phyloP scores from a whole-genome alignment of 2,797 vertebrate species.

The Rhinophrynus dorsalis region DNA sequence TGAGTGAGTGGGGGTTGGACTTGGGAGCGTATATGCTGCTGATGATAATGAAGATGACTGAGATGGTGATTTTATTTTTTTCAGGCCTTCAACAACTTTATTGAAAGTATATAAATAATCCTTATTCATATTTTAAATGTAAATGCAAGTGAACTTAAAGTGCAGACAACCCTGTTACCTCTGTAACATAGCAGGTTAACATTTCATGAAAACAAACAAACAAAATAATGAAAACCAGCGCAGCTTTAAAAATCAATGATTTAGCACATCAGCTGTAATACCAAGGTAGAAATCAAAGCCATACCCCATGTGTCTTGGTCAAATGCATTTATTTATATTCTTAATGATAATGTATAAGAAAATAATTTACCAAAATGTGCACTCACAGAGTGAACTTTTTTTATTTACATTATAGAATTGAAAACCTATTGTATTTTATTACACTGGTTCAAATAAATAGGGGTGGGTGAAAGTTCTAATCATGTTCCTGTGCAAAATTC shows the following conservation, averaged over 20 bases:
- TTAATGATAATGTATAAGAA: slow-evolving; percentile 98
- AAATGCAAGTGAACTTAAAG: slow-evolving; percentile 98
- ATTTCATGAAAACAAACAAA: too few relatives aligned
- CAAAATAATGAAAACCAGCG: slow-evolving; percentile 53
- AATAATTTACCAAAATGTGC: slow-evolving; percentile 99
- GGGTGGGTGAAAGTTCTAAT: too few relatives aligned
- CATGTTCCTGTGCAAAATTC: too few relatives aligned
- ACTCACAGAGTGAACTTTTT: slow-evolving; percentile 99
- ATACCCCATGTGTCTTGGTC: slow-evolving; percentile 81
- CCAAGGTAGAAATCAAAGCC: slow-evolving; percentile 79
- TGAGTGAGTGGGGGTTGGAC: too few relatives aligned
- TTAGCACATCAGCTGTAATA: slow-evolving; percentile 81
- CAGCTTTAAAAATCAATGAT: slow-evolving; percentile 88
- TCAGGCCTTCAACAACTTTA: slow-evolving; percentile 97
- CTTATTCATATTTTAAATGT: slow-evolving; percentile 99
- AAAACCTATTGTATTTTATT: slow-evolving; percentile 88
- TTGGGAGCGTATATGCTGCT: too few relatives aligned
- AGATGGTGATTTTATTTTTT: too few relatives aligned
- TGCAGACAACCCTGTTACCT: slow-evolving; percentile 94
- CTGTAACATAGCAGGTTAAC: slow-evolving; percentile 92
- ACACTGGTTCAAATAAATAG: slow-evolving; percentile 81
- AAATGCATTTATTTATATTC: slow-evolving; percentile 86
- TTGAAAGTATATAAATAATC: slow-evolving; percentile 99
- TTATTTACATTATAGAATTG: slow-evolving; percentile 98
- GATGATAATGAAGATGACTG: too few relatives aligned